These are phyloP conservation scores for Nemotelus pantherinus DNA, from an alignment of 2,888 invertebrate genomes.

Conservation along the genomic window DNA sequence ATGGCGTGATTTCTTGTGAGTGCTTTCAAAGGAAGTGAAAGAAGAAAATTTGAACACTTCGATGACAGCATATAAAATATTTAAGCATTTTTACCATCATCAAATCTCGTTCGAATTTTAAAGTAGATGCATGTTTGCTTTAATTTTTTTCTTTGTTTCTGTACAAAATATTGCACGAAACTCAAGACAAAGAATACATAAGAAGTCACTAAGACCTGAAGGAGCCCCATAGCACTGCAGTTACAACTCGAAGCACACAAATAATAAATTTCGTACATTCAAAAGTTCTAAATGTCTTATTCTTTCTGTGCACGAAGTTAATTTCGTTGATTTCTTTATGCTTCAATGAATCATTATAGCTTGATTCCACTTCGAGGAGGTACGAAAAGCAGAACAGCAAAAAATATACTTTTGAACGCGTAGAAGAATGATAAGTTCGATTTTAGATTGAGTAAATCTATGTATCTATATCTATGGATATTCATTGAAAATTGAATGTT, in stretches of 20 bases:
- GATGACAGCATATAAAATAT: no score
- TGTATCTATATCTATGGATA: neutral
- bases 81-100: no score
- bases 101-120: no score
- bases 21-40: no score
- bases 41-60: no score
- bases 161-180: no score
- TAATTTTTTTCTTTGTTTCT: no score
- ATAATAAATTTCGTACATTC: conserved; percentile 10
- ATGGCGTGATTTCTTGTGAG: no score
- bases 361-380: neutral
- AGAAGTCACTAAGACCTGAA: no score
- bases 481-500: conserved; percentile 25
- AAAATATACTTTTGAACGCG: neutral
- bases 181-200: no score
- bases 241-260: conserved; percentile 3
- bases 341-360: neutral
- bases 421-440: neutral
- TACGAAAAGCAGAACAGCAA: neutral
- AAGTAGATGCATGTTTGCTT: no score
- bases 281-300: neutral
- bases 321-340: conserved; percentile 1
- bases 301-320: neutral
- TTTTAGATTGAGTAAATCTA: neutral
- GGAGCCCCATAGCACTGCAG: neutral